phyloP scores from a whole-genome alignment of 2,888 invertebrate genomes.

The Nomada fucata region DNA sequence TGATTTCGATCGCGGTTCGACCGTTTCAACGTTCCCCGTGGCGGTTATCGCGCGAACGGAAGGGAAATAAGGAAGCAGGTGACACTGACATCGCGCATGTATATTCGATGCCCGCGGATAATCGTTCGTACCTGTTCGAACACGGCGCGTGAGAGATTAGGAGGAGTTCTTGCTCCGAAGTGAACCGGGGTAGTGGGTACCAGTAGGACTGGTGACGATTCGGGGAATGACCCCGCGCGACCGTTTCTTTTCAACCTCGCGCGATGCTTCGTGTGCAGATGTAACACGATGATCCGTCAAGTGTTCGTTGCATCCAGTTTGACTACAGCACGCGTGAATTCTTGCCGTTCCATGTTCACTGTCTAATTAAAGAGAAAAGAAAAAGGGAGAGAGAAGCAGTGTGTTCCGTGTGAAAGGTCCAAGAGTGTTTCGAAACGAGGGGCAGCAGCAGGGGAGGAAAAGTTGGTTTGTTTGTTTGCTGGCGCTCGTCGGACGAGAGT shows the following conservation, averaged over 20 bases:
- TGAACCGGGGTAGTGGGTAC: conserved; percentile 38
- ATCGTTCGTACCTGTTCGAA: conserved; percentile 4
- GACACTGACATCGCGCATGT: conserved; percentile 18
- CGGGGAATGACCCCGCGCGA: conserved; percentile 52
- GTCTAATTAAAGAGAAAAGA: background rate
- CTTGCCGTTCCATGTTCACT: background rate
- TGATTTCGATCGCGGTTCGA: conserved; percentile 9
- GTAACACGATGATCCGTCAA: conserved; percentile 66
- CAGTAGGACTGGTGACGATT: conserved; percentile 32
- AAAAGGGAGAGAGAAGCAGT: background rate
- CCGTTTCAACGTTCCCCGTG: conserved; percentile 22
- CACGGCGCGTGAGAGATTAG: conserved; percentile 52
- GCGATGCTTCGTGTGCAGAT: conserved; percentile 38
- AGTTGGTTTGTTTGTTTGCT: conserved; percentile 19
- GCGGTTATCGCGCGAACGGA: conserved; percentile 26
- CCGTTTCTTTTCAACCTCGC: conserved; percentile 20
- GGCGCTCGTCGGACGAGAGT: conserved; percentile 32
- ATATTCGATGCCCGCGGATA: background rate
- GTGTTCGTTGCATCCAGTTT: conserved; percentile 47
- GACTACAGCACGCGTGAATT: conserved; percentile 37
- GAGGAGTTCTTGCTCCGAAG: conserved; percentile 31
- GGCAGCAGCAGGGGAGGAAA: background rate
- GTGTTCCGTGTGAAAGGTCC: conserved; percentile 40
- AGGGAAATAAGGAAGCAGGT: background rate
- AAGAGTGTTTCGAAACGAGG: conserved; percentile 24